phyloP scores from a whole-genome alignment of 2,113 vertebrate species.

The Siniperca chuatsi region DNA sequence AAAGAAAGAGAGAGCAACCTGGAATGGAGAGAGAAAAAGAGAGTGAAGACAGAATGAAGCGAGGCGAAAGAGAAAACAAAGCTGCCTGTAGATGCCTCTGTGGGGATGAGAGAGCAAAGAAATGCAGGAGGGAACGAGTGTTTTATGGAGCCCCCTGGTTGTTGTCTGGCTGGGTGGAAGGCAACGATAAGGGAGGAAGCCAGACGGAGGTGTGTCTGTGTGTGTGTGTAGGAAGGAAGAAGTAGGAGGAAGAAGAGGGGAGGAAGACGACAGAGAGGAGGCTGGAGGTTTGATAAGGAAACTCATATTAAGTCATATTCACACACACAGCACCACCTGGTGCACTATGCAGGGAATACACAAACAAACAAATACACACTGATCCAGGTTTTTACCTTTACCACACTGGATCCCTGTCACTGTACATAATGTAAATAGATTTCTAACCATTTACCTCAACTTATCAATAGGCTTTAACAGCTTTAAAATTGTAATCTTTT shows the following conservation, averaged over 20 bases:
- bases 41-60: background rate
- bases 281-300: conserved; percentile 33
- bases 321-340: conserved; percentile 1
- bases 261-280: conserved; percentile 17
- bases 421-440: background rate
- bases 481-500: too few relatives aligned
- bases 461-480: too few relatives aligned
- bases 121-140: conserved; percentile 18
- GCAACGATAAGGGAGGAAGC: conserved; percentile 43
- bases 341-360: background rate
- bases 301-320: conserved; percentile 34
- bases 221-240: background rate
- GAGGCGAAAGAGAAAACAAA: conserved; percentile 22
- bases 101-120: conserved; percentile 22
- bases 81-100: conserved; percentile 9
- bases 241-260: background rate
- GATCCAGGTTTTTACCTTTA: background rate
- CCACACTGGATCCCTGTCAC: background rate
- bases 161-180: conserved; percentile 42
- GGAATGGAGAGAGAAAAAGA: background rate
- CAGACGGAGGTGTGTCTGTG: conserved; percentile 25
- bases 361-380: background rate
- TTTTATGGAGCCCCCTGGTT: conserved; percentile 42
- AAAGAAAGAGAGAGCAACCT: background rate
- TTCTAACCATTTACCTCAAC: background rate